Evolutionary conservation across 2,113 vertebrate species (phyloP).

Genomic region (Pavo muticus): DNA sequence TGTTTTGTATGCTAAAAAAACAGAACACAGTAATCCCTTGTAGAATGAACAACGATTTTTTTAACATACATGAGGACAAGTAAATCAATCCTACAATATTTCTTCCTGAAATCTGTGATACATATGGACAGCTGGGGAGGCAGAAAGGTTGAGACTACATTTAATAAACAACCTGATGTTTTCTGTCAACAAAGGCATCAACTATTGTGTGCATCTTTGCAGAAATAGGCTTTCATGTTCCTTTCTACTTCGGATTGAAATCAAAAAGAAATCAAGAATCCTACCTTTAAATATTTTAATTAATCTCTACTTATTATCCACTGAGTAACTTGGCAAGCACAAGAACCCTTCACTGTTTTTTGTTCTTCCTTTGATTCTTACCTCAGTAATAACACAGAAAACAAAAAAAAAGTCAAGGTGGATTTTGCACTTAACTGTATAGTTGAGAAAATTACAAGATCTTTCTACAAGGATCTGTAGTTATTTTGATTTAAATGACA

Average conservation of each 20-base stretch:
- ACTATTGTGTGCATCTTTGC: not conserved
- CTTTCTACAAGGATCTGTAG: not conserved
- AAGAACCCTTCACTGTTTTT: not conserved
- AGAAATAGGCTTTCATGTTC: not conserved
- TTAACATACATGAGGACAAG: not conserved
- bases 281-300: not conserved
- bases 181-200: not conserved
- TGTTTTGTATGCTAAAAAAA: not conserved
- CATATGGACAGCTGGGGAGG: not conserved
- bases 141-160: not conserved
- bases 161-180: not conserved
- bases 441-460: not conserved
- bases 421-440: not conserved
- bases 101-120: not conserved
- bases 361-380: not conserved
- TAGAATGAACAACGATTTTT: not conserved
- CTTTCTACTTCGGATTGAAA: not conserved
- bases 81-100: not conserved
- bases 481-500: not conserved
- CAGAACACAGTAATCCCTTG: not conserved
- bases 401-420: not conserved
- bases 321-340: not conserved
- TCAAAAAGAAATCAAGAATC: not conserved
- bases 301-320: not conserved
- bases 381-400: not conserved